phyloP scores from a whole-genome alignment of 2,113 vertebrate genomes.

The Sinosuthora webbiana region DNA sequence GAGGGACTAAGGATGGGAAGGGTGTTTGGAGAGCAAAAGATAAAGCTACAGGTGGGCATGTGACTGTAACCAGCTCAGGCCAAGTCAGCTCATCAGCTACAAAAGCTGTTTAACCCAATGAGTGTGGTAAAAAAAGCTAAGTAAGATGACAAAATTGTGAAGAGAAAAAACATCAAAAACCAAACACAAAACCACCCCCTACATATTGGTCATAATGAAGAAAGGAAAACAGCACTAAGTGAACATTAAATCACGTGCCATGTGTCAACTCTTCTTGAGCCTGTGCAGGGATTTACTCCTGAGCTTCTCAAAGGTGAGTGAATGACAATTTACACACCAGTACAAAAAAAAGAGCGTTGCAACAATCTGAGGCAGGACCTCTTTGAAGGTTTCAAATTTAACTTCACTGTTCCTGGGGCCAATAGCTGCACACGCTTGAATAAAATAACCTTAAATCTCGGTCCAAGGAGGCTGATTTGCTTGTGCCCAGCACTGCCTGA shows the following conservation, averaged over 20 bases:
- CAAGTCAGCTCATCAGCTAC: background rate
- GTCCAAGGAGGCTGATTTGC: background rate
- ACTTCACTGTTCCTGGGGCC: background rate
- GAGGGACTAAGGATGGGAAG: background rate
- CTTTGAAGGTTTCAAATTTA: background rate
- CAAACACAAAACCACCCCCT: background rate
- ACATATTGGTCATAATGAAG: rapidly evolving
- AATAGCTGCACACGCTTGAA: background rate
- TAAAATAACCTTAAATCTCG: rapidly evolving
- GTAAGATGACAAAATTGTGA: background rate
- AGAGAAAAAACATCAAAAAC: rapidly evolving
- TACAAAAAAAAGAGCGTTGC: background rate
- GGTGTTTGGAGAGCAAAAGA: background rate
- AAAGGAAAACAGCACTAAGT: background rate
- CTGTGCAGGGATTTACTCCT: background rate
- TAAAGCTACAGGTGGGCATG: background rate
- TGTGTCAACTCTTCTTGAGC: background rate
- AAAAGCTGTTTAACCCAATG: background rate
- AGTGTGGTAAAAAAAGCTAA: background rate
- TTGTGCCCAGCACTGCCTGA: rapidly evolving
- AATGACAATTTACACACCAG: background rate
- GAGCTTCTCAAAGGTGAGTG: background rate
- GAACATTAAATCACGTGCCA: background rate
- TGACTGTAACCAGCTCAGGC: background rate
- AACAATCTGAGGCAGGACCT: background rate